Evolutionary conservation across 2,113 vertebrate genomes (phyloP), one percentile per base, ranked within the genome.

Genomic region (Melanotaenia duboulayi): DNA sequence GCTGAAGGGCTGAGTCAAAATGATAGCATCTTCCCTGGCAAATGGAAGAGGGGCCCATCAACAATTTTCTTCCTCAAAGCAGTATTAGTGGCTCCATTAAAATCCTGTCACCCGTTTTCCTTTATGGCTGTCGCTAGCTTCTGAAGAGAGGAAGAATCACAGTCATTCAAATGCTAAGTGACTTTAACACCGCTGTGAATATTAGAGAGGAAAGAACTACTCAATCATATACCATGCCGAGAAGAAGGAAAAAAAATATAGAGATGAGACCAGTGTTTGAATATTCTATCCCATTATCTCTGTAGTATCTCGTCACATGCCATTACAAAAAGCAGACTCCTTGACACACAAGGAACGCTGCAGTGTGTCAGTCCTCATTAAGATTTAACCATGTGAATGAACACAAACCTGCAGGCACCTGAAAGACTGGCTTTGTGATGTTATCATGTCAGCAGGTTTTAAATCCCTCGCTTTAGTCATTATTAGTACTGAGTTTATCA

Each of bases 121-220:
- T 87, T 79, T 81, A 81, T 79, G 76, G 82, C 75, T 76, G 79
- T 83, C 82, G 71, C 71, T 66, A 58, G 82, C 81, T 87, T 87
- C 71, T 76, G 80, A 74, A 66, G 76, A 85, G 64, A 82, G 68
- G 71, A 85, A 65, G 85, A 91, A 88, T 90, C 86, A 68, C 83
- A 86, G 82, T 78, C 88, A 92, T 94, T 93, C 90, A 93, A 88
- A 92, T 92, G 90, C 90, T 91, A 92, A 94, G 89, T 88, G 88
- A 90, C 88, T 89, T 83, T 78, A 90, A 81, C 76, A 85, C 83
- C 88, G 86, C 71, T 59, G 83, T 82, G 88, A 90, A 91, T 89
- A 91, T 91, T 87, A 87, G 74, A 84, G 79, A 83, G 76, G 79
- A 82, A 82, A 81, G 69, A 68, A 69, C 59, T 57, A 55, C 80